Percentiles rank a stretch among this genome's conserved stretches.
Conservation (phyloP, 2,113 vertebrate genomes). For the Psammodynastes pulverulentus region DNA sequence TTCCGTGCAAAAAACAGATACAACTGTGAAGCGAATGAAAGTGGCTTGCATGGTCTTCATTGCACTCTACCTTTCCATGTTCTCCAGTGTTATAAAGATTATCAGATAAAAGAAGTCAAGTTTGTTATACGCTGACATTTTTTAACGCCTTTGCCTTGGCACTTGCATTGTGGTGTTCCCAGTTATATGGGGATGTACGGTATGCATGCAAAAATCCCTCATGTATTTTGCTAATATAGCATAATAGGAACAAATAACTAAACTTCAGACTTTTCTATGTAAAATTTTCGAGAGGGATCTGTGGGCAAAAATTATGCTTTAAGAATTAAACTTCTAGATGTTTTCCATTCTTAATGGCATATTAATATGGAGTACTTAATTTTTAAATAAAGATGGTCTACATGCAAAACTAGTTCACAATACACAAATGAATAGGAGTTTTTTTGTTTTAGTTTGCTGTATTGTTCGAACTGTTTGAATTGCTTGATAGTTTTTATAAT, state of each 20-base stretch:
- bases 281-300: not conserved
- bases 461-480: not conserved
- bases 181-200: not conserved
- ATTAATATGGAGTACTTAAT: not conserved
- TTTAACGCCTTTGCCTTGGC: not conserved
- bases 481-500: not conserved
- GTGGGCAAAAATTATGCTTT: not conserved
- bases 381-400: not conserved
- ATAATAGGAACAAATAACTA: not conserved
- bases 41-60: not conserved
- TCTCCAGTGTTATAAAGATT: conserved; percentile 8
- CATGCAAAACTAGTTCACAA: not conserved
- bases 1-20: not conserved
- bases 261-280: not conserved
- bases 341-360: not conserved
- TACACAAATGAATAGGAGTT: not conserved
- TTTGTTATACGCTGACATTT: not conserved
- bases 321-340: not conserved
- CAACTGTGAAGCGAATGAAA: not conserved
- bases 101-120: conserved; percentile 36
- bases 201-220: not conserved
- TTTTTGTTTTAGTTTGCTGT: not conserved
- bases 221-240: not conserved
- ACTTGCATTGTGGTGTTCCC: not conserved
- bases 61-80: conserved; percentile 15